Evolutionary conservation across 2,113 vertebrate genomes (phyloP).

Genomic region (Chinchilla lanigera): DNA sequence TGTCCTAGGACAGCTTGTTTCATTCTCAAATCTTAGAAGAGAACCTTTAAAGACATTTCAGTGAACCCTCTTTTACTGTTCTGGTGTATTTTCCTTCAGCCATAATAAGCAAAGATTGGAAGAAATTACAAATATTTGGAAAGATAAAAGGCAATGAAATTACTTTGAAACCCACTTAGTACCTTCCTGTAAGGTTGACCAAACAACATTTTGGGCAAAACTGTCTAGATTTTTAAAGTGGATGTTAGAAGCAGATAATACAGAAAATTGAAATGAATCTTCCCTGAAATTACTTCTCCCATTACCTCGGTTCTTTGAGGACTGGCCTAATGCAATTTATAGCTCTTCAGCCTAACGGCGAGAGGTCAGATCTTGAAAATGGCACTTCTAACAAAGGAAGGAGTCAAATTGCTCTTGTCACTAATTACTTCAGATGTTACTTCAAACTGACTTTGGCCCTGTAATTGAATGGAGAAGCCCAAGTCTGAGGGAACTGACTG

Average conservation of each 20-base stretch:
- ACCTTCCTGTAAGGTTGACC: neutral
- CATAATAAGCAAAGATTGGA: slow-evolving; percentile 59
- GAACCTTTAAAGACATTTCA: slow-evolving; percentile 36
- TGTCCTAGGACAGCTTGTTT: neutral
- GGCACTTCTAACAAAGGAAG: slow-evolving; percentile 19
- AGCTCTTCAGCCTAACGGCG: neutral
- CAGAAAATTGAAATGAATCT: slow-evolving; percentile 69
- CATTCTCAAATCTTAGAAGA: neutral
- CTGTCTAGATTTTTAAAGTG: slow-evolving; percentile 67
- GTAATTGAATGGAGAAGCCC: slow-evolving; percentile 55
- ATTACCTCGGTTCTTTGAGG: slow-evolving; percentile 44
- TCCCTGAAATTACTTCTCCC: slow-evolving; percentile 56
- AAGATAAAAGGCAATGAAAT: slow-evolving; percentile 73
- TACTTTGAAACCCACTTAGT: slow-evolving; percentile 63
- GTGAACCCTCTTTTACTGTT: neutral
- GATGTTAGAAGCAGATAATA: slow-evolving; percentile 58
- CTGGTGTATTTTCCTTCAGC: slow-evolving; percentile 44
- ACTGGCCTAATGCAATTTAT: slow-evolving; percentile 25
- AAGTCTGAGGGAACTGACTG: slow-evolving; percentile 37
- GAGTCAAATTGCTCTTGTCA: slow-evolving; percentile 64
- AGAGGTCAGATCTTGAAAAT: slow-evolving; percentile 53
- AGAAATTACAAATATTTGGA: slow-evolving; percentile 75
- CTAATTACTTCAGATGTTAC: slow-evolving; percentile 71
- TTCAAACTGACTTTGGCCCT: slow-evolving; percentile 61
- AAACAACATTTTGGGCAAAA: slow-evolving; percentile 53